phyloP scores from a whole-genome alignment of 1,140 invertebrate genomes.

The Stegodyphus dumicola region DNA sequence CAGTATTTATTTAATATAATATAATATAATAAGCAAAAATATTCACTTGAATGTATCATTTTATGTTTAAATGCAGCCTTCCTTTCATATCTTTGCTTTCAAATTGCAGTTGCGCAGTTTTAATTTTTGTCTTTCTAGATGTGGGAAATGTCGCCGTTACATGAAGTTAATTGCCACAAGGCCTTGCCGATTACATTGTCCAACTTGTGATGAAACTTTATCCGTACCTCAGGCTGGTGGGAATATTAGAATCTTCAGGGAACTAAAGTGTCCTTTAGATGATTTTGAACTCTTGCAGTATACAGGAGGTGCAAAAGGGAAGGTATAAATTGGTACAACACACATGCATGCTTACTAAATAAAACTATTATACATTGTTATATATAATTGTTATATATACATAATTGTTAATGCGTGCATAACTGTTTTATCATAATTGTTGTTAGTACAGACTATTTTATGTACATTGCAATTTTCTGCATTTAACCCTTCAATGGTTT shows the following conservation, averaged over 20 bases:
- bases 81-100: background rate
- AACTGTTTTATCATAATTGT: too few species aligned
- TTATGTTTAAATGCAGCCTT: background rate
- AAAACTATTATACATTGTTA: too few species aligned
- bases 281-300: slow-evolving; percentile 96
- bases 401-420: too few species aligned
- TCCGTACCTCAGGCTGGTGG: slow-evolving; percentile 94
- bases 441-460: too few species aligned
- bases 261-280: slow-evolving; percentile 97
- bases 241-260: slow-evolving; percentile 93
- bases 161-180: slow-evolving; percentile 98
- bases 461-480: too few species aligned
- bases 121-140: slow-evolving; percentile 72
- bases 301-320: slow-evolving; percentile 90
- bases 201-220: slow-evolving; percentile 96
- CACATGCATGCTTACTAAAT: too few species aligned
- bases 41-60: too few species aligned
- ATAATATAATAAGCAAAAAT: too few species aligned
- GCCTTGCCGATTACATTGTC: slow-evolving; percentile 92
- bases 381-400: too few species aligned
- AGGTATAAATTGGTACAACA: slow-evolving; percentile 68
- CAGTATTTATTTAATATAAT: too few species aligned
- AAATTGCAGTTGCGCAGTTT: background rate
- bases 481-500: too few species aligned
- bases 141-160: slow-evolving; percentile 96